Conservation (phyloP, 2,888 invertebrate species). For the Scaptomyza cyrtandrae region DNA sequence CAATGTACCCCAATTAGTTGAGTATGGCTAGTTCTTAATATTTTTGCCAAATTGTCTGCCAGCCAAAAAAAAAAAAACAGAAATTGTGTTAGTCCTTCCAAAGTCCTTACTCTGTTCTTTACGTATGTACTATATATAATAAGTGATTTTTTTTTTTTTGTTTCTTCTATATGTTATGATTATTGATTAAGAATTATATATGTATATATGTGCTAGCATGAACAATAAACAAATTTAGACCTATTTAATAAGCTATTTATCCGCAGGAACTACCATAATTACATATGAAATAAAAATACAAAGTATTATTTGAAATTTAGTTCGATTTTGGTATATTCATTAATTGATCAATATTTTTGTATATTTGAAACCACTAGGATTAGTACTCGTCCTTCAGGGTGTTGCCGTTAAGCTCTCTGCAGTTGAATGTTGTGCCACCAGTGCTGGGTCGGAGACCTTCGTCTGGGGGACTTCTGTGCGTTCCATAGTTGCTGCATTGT, state of each 20-base stretch:
- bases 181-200: constrained; percentile 23
- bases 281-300: constrained; percentile 3
- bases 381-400: background rate
- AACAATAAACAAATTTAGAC: constrained; percentile 37
- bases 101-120: constrained; percentile 1
- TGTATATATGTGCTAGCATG: constrained; percentile 44
- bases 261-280: constrained; percentile 3
- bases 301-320: background rate
- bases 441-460: background rate
- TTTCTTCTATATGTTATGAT: constrained; percentile 15
- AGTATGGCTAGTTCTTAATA: constrained; percentile 17
- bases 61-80: constrained; percentile 3
- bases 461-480: constrained; percentile 8
- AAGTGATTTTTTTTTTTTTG: background rate
- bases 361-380: no score
- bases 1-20: background rate
- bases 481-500: constrained; percentile 11
- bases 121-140: constrained; percentile 11
- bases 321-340: background rate
- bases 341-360: background rate
- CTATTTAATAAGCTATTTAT: constrained; percentile 1
- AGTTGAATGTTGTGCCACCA: background rate
- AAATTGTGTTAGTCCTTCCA: background rate
- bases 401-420: background rate
- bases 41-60: constrained; percentile 23